Percentiles rank a stretch among this genome's conserved stretches.
Evolutionary conservation across 1,140 invertebrate species (phyloP).

Genomic region (Whitmania pigra): DNA sequence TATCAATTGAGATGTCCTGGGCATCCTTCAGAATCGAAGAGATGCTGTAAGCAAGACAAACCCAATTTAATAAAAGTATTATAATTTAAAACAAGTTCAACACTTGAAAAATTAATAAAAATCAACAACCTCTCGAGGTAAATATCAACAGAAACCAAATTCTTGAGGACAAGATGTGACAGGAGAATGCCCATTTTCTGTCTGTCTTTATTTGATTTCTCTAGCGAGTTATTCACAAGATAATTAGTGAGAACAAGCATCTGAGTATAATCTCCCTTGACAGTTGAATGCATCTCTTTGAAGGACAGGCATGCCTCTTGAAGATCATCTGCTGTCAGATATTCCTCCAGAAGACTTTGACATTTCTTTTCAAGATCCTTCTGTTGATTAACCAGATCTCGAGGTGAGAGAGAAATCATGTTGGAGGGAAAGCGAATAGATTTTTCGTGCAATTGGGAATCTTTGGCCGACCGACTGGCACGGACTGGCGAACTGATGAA

Average conservation of each 20-base stretch:
- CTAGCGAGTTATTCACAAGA: background rate
- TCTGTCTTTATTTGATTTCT: slow-evolving; percentile 8
- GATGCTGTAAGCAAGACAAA: background rate
- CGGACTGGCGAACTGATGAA: background rate
- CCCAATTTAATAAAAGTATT: too few species aligned
- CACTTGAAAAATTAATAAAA: background rate
- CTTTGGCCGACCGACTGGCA: background rate
- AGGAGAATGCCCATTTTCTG: background rate
- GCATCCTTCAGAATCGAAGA: slow-evolving; percentile 43
- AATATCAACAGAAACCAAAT: background rate
- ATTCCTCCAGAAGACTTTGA: background rate
- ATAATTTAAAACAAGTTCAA: background rate
- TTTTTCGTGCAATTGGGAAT: background rate
- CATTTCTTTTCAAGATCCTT: slow-evolving; percentile 7
- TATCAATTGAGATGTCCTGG: slow-evolving; percentile 58
- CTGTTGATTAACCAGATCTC: background rate
- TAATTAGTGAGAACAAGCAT: background rate
- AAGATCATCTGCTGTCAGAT: background rate
- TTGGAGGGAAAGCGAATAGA: background rate
- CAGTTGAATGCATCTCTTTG: background rate
- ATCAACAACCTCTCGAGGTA: background rate
- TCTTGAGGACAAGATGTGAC: slow-evolving; percentile 4
- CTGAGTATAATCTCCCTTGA: background rate
- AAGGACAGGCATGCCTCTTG: slow-evolving; percentile 5
- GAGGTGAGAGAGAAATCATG: background rate